These are phyloP conservation scores for Fistularia tabacaria DNA, from an alignment of 2,797 vertebrate species.

Conservation along the genomic window DNA sequence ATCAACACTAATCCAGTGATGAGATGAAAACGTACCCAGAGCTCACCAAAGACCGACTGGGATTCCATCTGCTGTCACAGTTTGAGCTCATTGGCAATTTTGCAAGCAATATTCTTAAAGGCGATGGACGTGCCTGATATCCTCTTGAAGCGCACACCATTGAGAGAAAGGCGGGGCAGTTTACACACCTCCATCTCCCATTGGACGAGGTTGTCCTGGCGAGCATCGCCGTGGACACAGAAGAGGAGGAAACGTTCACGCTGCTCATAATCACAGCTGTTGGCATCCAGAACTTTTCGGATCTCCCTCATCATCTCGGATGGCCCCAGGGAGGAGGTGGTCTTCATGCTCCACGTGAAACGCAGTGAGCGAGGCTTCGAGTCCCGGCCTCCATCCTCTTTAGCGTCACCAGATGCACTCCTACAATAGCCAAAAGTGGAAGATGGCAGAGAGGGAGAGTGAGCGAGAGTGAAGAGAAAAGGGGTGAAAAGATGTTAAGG, in stretches of 20 bases:
- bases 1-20: conserved; percentile 70
- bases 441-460: neutral
- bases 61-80: conserved; percentile 78
- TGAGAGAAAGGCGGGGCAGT: conserved; percentile 92
- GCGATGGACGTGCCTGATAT: conserved; percentile 98
- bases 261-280: conserved; percentile 96
- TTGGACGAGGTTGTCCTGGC: conserved; percentile 93
- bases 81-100: conserved; percentile 98
- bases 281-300: conserved; percentile 93
- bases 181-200: conserved; percentile 99
- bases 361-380: conserved; percentile 88
- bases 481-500: conserved; percentile 9
- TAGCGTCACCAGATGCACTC: conserved; percentile 84
- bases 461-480: neutral
- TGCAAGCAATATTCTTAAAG: conserved; percentile 99
- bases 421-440: conserved; percentile 55
- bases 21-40: conserved; percentile 56
- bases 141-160: conserved; percentile 96
- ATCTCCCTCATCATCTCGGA: conserved; percentile 98
- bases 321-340: conserved; percentile 97
- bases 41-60: conserved; percentile 48
- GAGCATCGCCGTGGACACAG: conserved; percentile 92
- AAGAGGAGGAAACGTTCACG: conserved; percentile 96
- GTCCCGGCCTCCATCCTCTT: conserved; percentile 87
- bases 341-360: conserved; percentile 99